Base-by-base conservation (phyloP, 2,888 invertebrate species). In the Subacronicta megacephala region DNA sequence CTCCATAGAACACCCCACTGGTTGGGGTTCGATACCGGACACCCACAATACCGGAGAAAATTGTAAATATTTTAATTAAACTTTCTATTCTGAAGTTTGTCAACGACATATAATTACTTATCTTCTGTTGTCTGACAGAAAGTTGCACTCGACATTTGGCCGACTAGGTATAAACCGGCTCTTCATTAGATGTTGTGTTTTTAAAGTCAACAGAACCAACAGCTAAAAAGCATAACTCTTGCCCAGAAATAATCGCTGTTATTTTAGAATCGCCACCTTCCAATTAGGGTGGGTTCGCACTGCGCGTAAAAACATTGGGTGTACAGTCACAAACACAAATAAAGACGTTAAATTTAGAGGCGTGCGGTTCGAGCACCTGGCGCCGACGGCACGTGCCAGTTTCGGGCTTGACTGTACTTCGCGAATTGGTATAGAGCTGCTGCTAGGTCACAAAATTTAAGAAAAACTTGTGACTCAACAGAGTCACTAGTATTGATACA, bases 321-420 rank as follows among this genome's bases (percentile, higher is more conserved):
- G 90, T 90, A 92, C 90, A 89, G 87, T 90, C 90, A 74, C 81
- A 80, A 89, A 90, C 85, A 92, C 89, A 90, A 92, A 93, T 93
- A 93, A 92, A 93, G 90, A 92, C 84, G 92, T 89, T 93, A 93
- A 92, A 93, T 93, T 92, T 93, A 93, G 93, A 89, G 89, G 77
- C 83, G 85, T 87, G 93, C 87, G 93, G 93, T 91, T 78, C 80
- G 84, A 80, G 86, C 93, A 93, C 93, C 93, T 93, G 93, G 92
- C 89, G 83, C 82, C 78, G 63, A 67, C 83, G 82, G 79, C 85
- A 85, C 88, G 88, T 84, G 87, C 78, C 77, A 75, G 75, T 77
- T 84, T 81, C 83, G 86, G 78, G 75, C 74, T 80, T 75, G 87
- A 89, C 87, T 90, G 89, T 92, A 92, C 89, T 75, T 72, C 55